phyloP scores from a whole-genome alignment of 2,113 vertebrate species.

The Hemiprocne comata region DNA sequence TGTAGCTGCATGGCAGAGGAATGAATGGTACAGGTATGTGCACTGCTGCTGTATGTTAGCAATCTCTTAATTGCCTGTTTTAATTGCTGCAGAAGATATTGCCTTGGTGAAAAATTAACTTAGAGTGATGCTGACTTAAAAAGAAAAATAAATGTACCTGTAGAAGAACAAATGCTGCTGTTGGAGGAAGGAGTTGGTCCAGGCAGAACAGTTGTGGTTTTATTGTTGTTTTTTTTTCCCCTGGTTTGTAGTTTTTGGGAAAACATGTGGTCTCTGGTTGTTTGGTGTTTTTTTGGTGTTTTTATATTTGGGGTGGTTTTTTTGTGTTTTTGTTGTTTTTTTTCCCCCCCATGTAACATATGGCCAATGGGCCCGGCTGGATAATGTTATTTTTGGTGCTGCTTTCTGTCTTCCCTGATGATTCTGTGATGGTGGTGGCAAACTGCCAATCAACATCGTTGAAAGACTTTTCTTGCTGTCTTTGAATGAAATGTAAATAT shows the following conservation, averaged over 20 bases:
- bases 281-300: no score
- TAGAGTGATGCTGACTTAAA: background rate
- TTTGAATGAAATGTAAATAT: background rate
- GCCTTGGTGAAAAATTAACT: background rate
- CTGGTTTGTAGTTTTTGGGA: background rate
- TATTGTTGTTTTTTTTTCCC: background rate
- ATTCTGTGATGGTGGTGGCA: slow-evolving; percentile 21
- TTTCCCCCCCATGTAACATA: background rate
- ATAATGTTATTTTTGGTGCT: slow-evolving; percentile 36
- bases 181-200: background rate
- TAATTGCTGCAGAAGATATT: background rate
- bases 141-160: background rate
- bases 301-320: no score
- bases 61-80: background rate
- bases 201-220: background rate
- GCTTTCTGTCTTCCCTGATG: slow-evolving; percentile 27
- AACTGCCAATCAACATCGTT: background rate
- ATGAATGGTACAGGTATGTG: background rate
- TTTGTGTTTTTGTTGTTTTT: background rate
- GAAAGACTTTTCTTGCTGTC: background rate
- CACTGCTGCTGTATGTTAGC: background rate
- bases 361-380: background rate
- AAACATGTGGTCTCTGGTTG: background rate
- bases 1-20: background rate
- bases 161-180: background rate